phyloP scores from a whole-genome alignment of 1,140 invertebrate species.

The Drosophila saltans region DNA sequence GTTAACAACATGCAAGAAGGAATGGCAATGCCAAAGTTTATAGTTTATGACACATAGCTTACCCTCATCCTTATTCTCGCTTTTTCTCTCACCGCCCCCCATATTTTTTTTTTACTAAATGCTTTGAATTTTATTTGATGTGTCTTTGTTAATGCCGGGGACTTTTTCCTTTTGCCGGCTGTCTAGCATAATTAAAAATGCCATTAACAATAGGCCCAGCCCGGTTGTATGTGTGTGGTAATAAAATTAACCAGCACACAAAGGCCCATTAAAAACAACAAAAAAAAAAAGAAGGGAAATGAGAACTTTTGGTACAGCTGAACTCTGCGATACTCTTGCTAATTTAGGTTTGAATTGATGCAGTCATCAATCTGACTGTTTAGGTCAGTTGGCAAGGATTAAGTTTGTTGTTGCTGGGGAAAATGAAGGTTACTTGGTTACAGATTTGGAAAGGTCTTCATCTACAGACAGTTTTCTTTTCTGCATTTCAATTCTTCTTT shows the following conservation, averaged over 20 bases:
- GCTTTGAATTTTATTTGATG: slow-evolving; percentile 12
- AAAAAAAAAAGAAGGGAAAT: slow-evolving; percentile 4
- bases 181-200: slow-evolving; percentile 17
- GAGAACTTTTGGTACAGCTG: background rate
- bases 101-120: background rate
- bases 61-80: background rate
- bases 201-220: slow-evolving; percentile 15
- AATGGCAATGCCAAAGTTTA: background rate
- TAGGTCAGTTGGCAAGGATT: too few species aligned
- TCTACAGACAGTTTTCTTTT: too few species aligned
- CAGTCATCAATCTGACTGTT: too few species aligned
- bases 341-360: background rate
- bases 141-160: background rate
- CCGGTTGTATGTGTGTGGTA: slow-evolving; percentile 9
- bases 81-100: background rate
- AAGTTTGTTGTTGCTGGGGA: too few species aligned
- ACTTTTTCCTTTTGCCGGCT: slow-evolving; percentile 7
- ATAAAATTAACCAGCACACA: slow-evolving; percentile 50
- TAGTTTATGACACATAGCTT: slow-evolving; percentile 8
- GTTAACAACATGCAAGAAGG: background rate
- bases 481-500: too few species aligned
- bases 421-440: too few species aligned
- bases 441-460: too few species aligned
- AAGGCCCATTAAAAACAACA: slow-evolving; percentile 35
- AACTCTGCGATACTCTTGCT: background rate